These are phyloP conservation scores for Buphagus erythrorhynchus DNA, from an alignment of 2,797 vertebrate species.

Conservation along the genomic window DNA sequence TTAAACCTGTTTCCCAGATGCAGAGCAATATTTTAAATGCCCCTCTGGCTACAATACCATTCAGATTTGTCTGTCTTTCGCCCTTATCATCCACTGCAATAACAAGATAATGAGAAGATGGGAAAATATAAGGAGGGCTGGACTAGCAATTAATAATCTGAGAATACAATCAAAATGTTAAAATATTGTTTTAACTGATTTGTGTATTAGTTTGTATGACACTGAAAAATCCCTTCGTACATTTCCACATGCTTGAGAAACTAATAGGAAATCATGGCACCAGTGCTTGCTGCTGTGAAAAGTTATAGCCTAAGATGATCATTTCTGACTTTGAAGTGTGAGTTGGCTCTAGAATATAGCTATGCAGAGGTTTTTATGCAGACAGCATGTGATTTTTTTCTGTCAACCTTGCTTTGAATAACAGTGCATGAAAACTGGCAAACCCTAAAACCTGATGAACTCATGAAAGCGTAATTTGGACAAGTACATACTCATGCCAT, in stretches of 20 bases:
- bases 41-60: slow-evolving; percentile 63
- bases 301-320: not conserved
- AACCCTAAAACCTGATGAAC: not conserved
- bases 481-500: not conserved
- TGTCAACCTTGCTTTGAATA: not conserved
- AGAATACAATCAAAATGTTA: not conserved
- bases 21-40: slow-evolving; percentile 70
- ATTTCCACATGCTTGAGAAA: not conserved
- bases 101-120: slow-evolving; percentile 55
- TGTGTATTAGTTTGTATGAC: not conserved
- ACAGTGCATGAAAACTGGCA: not conserved
- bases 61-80: slow-evolving; percentile 57
- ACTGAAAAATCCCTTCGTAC: not conserved
- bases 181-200: not conserved
- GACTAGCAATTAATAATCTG: slow-evolving; percentile 40
- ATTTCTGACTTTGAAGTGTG: slow-evolving; percentile 1
- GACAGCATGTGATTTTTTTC: not conserved
- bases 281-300: not conserved
- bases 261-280: not conserved
- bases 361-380: not conserved
- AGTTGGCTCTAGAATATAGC: not conserved
- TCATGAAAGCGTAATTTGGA: not conserved
- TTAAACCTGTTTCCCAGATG: slow-evolving; percentile 78
- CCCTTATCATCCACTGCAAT: slow-evolving; percentile 27
- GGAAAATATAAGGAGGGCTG: not conserved